Percentiles rank a stretch among this genome's conserved stretches.
These are phyloP conservation scores for Chlorospingus semifuscus DNA, from an alignment of 2,797 vertebrate species.

Conservation along the genomic window DNA sequence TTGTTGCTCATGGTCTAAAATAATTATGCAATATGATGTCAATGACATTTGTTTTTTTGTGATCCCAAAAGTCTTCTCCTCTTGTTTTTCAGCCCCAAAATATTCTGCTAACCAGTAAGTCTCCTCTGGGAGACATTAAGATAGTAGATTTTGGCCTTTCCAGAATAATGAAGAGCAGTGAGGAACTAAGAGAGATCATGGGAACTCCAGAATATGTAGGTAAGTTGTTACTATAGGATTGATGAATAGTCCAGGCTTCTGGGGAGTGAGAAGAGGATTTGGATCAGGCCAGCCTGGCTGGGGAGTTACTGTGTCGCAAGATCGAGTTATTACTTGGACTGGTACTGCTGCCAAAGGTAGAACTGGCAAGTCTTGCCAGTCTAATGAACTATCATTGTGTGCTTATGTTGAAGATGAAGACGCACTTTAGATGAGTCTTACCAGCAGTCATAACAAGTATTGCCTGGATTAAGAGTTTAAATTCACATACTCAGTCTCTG, in stretches of 20 bases:
- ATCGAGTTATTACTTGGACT: background rate
- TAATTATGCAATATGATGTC: background rate
- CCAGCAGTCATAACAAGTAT: background rate
- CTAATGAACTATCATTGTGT: background rate
- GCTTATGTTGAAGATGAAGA: background rate
- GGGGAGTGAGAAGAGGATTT: background rate
- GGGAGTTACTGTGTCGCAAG: background rate
- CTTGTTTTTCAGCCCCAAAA: constrained; percentile 86
- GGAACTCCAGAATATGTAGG: constrained; percentile 93
- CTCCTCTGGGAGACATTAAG: constrained; percentile 88
- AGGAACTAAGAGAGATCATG: constrained; percentile 93
- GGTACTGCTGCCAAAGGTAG: background rate
- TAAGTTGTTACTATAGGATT: constrained; percentile 65
- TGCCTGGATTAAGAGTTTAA: background rate
- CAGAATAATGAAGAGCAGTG: constrained; percentile 85
- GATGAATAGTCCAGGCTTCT: background rate
- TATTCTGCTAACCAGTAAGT: constrained; percentile 86
- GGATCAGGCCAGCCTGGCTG: background rate
- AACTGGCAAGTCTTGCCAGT: background rate
- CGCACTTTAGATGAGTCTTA: background rate
- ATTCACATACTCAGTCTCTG: background rate
- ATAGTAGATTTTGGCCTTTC: constrained; percentile 94
- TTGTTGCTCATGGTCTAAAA: background rate
- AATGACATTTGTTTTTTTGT: background rate
- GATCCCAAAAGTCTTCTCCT: background rate